Evolutionary conservation across 2,113 vertebrate species (phyloP).

Genomic region (Tetrax tetrax): DNA sequence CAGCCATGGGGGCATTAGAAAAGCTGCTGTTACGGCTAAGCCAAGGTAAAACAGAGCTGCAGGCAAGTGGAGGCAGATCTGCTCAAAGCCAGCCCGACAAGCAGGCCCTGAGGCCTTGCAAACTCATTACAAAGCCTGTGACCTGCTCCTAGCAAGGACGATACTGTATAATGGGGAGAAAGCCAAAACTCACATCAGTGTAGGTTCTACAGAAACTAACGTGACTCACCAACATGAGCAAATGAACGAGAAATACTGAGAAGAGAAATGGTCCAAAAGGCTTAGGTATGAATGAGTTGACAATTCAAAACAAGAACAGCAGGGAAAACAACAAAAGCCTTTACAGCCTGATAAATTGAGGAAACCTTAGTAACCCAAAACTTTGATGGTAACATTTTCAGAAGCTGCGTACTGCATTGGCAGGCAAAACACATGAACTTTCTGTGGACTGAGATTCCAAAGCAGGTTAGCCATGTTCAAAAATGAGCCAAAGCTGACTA

Average conservation of each 20-base stretch:
- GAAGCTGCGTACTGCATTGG: not conserved
- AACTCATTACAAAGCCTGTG: not conserved
- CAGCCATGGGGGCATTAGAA: not conserved
- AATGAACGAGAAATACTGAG: not conserved
- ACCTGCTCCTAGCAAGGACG: fast-evolving
- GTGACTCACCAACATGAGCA: not conserved
- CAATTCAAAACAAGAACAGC: not conserved
- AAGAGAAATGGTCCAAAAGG: not conserved
- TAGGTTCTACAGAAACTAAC: not conserved
- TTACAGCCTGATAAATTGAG: not conserved
- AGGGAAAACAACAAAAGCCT: not conserved
- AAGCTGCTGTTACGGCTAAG: not conserved
- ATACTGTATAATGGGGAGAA: not conserved
- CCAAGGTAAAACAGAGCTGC: not conserved
- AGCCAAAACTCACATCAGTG: not conserved
- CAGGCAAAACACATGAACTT: not conserved
- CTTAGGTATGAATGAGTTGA: not conserved
- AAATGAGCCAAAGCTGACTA: not conserved
- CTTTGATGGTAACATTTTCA: not conserved
- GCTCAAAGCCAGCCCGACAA: not conserved
- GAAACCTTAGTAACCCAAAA: not conserved
- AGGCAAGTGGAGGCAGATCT: not conserved
- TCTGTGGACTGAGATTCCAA: not conserved
- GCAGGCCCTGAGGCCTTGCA: not conserved
- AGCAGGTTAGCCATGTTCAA: not conserved